These are phyloP conservation scores for Dermatophagoides farinae DNA, from an alignment of 1,140 invertebrate species.

Conservation along the genomic window DNA sequence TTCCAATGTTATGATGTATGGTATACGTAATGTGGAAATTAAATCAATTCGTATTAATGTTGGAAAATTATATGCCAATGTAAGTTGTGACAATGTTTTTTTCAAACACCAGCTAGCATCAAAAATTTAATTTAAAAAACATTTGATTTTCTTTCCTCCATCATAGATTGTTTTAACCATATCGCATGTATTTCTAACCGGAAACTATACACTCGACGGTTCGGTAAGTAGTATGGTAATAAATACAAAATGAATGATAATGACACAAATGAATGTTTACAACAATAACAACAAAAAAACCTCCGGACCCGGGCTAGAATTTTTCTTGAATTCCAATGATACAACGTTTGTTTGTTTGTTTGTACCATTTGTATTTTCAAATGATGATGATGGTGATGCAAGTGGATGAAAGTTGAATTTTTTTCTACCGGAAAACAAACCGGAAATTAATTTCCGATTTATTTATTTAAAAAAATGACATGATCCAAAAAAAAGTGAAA, in stretches of 20 bases:
- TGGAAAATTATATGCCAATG: slow-evolving; percentile 3
- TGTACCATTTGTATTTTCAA: neutral
- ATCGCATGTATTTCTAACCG: slow-evolving; percentile 13
- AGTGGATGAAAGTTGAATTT: neutral
- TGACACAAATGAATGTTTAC: too few relatives aligned
- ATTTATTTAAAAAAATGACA: too few relatives aligned
- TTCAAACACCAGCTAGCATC: neutral
- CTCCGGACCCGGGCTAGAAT: too few relatives aligned
- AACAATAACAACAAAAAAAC: too few relatives aligned
- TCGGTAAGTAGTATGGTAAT: neutral
- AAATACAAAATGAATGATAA: neutral
- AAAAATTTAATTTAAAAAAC: neutral
- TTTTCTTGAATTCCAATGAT: too few relatives aligned
- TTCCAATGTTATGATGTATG: slow-evolving; percentile 13
- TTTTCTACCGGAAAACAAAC: too few relatives aligned
- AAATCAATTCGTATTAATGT: slow-evolving; percentile 14
- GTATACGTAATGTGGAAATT: slow-evolving; percentile 13
- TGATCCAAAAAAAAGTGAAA: too few relatives aligned
- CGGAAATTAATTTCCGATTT: too few relatives aligned
- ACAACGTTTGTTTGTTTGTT: neutral
- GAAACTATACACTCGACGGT: slow-evolving; percentile 17
- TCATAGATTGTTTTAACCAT: slow-evolving; percentile 10
- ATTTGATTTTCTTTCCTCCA: neutral
- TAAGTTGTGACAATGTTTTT: neutral
- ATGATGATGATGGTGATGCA: too few relatives aligned